Percentiles rank a stretch among this genome's conserved stretches.
These are phyloP conservation scores for Periphyllus acericola DNA, from an alignment of 2,888 invertebrate genomes.

Conservation along the genomic window DNA sequence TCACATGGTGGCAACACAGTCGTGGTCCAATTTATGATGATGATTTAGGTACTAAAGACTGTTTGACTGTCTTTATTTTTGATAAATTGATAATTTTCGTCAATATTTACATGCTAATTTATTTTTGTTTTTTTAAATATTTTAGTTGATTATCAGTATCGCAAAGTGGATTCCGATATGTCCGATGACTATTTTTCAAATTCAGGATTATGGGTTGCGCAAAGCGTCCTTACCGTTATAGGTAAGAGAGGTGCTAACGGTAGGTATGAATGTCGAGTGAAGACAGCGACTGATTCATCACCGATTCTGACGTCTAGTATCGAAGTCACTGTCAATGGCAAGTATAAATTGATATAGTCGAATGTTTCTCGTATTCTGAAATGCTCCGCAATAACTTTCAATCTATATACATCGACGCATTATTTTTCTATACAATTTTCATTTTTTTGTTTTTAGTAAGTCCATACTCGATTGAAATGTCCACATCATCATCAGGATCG, in stretches of 20 bases:
- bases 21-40: conserved; percentile 42
- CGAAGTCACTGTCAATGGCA: conserved; percentile 48
- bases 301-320: conserved; percentile 7
- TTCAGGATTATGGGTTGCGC: conserved; percentile 41
- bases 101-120: background rate
- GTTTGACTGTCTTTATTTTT: background rate
- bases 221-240: conserved; percentile 29
- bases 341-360: background rate
- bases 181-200: conserved; percentile 26
- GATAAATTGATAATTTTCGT: background rate
- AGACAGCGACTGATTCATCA: conserved; percentile 3
- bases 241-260: conserved; percentile 47
- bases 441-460: conserved; percentile 35
- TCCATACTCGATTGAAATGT: conserved; percentile 53
- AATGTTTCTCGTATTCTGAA: background rate
- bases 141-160: conserved; percentile 45
- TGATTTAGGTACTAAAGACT: conserved; percentile 21
- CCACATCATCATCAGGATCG: conserved; percentile 26
- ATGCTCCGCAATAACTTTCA: background rate
- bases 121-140: background rate
- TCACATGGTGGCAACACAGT: conserved; percentile 76
- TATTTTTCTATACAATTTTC: background rate
- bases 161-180: conserved; percentile 31
- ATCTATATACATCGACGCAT: background rate
- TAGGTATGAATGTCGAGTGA: conserved; percentile 52